phyloP scores from a whole-genome alignment of 2,888 invertebrate genomes.

The Nomada ferruginata region DNA sequence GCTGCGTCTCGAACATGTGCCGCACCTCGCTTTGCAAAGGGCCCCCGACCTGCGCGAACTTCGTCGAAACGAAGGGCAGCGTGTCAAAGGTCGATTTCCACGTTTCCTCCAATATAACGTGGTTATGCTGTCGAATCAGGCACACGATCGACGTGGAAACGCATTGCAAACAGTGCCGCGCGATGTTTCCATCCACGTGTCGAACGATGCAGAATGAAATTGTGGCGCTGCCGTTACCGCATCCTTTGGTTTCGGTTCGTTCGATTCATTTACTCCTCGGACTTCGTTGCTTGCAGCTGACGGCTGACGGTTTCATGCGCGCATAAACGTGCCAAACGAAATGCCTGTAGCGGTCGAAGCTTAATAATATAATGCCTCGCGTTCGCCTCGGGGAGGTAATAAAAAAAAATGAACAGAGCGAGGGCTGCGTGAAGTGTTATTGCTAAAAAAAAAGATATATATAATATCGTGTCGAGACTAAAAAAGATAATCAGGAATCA shows the following conservation, averaged over 20 bases:
- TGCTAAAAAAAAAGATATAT: background rate
- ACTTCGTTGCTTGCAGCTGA: slow-evolving; percentile 31
- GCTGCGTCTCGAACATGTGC: background rate
- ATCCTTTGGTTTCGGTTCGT: slow-evolving; percentile 5
- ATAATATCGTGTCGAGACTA: too few relatives aligned
- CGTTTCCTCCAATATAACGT: background rate
- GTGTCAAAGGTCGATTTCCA: background rate
- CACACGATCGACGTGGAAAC: too few relatives aligned
- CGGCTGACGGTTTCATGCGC: slow-evolving; percentile 37
- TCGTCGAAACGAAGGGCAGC: background rate
- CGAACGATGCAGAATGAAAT: slow-evolving; percentile 15
- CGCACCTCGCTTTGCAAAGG: background rate
- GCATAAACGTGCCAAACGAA: background rate
- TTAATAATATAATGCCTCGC: slow-evolving; percentile 31
- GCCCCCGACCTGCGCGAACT: background rate
- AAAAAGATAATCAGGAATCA: slow-evolving; percentile 48
- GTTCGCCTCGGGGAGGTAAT: too few relatives aligned
- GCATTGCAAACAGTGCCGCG: background rate
- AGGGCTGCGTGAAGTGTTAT: background rate
- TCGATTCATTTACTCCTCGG: slow-evolving; percentile 40
- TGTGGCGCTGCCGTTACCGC: slow-evolving; percentile 1
- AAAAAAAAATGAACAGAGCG: background rate
- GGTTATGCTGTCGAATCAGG: background rate
- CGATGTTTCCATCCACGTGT: background rate
- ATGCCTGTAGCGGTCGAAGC: background rate